phyloP scores from a whole-genome alignment of 1,140 invertebrate species.

The Ceratosolen solmsi region DNA sequence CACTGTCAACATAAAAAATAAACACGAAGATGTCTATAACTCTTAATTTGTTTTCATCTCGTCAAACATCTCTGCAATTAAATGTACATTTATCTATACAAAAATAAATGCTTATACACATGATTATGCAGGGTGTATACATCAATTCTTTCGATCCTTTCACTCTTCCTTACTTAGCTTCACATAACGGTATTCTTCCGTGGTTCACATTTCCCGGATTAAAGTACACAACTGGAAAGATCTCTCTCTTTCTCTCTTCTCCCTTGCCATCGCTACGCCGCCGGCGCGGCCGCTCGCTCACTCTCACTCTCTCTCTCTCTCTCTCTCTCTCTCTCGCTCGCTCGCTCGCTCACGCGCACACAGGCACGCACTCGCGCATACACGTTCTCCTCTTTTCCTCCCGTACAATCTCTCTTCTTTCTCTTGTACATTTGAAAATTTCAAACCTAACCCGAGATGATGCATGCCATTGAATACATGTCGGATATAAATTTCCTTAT shows the following conservation, averaged over 20 bases:
- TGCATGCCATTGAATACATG: not conserved
- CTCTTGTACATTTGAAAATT: not conserved
- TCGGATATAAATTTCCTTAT: not conserved
- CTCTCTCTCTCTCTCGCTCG: not conserved
- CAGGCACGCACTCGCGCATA: no score
- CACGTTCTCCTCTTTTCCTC: not conserved
- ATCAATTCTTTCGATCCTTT: not conserved
- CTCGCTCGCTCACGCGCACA: no score
- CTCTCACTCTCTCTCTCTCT: not conserved
- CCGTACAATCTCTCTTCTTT: not conserved
- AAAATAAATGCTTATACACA: not conserved
- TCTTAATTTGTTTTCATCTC: not conserved
- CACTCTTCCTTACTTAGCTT: not conserved
- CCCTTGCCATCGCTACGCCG: no score
- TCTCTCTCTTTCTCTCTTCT: not conserved
- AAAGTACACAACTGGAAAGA: not conserved
- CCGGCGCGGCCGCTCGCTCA: no score
- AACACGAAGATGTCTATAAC: not conserved
- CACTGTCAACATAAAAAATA: not conserved
- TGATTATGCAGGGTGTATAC: not conserved
- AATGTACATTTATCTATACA: not conserved
- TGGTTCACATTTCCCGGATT: constrained; percentile 4
- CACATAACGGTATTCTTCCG: not conserved
- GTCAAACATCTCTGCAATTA: not conserved
- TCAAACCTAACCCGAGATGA: constrained; percentile 14